A percentile compares a stretch with the other conserved stretches of the same genome.
These are phyloP conservation scores for Crematogaster levior DNA, from an alignment of 2,888 invertebrate species.

Conservation along the genomic window DNA sequence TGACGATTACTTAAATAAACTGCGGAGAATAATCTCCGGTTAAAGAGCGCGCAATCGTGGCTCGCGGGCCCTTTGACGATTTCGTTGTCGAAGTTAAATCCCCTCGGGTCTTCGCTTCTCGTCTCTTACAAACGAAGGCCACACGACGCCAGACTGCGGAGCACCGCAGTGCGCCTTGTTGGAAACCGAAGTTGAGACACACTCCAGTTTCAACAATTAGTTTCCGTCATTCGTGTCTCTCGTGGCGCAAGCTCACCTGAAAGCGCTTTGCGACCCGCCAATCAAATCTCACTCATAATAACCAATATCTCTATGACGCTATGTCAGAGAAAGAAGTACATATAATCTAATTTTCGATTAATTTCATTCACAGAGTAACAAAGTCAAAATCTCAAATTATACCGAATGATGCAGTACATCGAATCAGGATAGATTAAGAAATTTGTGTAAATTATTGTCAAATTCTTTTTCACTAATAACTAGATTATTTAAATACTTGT, in stretches of 20 bases:
- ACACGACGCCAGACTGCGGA: slow-evolving; percentile 57
- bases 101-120: slow-evolving; percentile 64
- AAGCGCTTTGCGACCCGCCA: slow-evolving; percentile 38
- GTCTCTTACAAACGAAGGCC: slow-evolving; percentile 61
- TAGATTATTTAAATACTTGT: background rate
- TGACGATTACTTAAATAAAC: slow-evolving; percentile 76
- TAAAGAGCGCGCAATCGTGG: slow-evolving; percentile 52
- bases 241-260: slow-evolving; percentile 4
- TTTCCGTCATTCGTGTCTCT: slow-evolving; percentile 64
- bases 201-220: slow-evolving; percentile 64
- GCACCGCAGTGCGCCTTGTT: slow-evolving; percentile 52
- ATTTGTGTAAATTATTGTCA: background rate
- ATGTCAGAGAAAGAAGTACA: slow-evolving; percentile 16
- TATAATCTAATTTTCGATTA: slow-evolving; percentile 12
- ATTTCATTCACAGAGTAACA: background rate
- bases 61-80: slow-evolving; percentile 70
- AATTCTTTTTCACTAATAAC: background rate
- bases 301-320: background rate
- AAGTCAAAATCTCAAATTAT: background rate
- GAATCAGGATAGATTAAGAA: background rate
- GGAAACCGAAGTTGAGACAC: slow-evolving; percentile 61
- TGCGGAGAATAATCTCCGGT: slow-evolving; percentile 67
- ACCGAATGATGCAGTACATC: background rate
- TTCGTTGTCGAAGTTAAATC: slow-evolving; percentile 69
- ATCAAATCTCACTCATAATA: slow-evolving; percentile 28